Evolutionary conservation across 1,140 invertebrate genomes (phyloP).

Genomic region (Bacillus rossius): DNA sequence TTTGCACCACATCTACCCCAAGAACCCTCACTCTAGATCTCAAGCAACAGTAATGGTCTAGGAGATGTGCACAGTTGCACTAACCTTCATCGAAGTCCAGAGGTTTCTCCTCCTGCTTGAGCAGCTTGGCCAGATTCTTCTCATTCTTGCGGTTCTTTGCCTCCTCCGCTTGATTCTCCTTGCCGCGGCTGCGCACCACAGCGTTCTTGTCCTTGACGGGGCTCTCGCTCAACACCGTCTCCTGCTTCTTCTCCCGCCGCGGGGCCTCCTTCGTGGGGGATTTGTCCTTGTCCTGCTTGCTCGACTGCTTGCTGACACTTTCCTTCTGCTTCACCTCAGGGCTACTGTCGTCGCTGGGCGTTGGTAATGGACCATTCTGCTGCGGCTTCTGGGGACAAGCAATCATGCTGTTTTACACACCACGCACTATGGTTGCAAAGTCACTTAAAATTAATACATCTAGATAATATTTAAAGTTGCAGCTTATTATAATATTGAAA

Average conservation of each 20-base stretch:
- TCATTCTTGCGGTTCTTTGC: constrained; percentile 49
- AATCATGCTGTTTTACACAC: too few species aligned
- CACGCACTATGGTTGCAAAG: too few species aligned
- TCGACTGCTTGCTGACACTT: constrained; percentile 38
- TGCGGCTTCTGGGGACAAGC: constrained; percentile 42
- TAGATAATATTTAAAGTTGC: too few species aligned
- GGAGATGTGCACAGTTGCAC: too few species aligned
- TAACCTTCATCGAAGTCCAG: constrained; percentile 62
- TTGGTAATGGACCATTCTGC: constrained; percentile 43
- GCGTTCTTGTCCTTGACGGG: constrained; percentile 37
- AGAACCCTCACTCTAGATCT: too few species aligned
- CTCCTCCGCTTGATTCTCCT: constrained; percentile 46
- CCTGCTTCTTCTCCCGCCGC: constrained; percentile 30
- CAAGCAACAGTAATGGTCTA: too few species aligned
- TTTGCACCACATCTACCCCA: too few species aligned
- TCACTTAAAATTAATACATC: too few species aligned
- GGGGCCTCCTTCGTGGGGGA: constrained; percentile 43
- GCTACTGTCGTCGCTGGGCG: constrained; percentile 20
- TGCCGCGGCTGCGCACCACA: constrained; percentile 38
- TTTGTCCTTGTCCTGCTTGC: constrained; percentile 43
- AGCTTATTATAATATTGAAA: too few species aligned
- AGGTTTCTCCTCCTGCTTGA: constrained; percentile 53
- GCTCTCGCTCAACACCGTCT: constrained; percentile 8
- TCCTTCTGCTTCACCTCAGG: constrained; percentile 8
- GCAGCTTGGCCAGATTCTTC: constrained; percentile 37